Base-by-base conservation (phyloP, 2,888 invertebrate genomes). In the Mythimna impura region DNA sequence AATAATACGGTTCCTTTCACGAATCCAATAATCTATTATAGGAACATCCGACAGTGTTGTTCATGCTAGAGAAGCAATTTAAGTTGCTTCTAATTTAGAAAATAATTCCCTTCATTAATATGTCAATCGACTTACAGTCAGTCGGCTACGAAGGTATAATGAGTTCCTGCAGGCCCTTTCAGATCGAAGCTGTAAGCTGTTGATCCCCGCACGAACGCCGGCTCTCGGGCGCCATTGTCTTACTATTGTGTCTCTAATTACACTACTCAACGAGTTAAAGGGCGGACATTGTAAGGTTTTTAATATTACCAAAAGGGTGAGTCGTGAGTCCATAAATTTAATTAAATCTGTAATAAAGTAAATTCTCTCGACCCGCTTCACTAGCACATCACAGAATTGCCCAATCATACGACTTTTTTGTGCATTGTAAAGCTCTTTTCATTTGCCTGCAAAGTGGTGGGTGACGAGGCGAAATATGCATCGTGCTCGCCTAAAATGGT, bases 131-230 rank as follows among this genome's bases (percentile, higher is more conserved):
- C 55, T 69, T 75, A n/a, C 60, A 78, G 40, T 71, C 75, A 62
- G 57, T 43, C 36, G 70, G 72, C 66, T 72, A 75, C 72, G 70
- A 79, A 78, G 76, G 76, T 74, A 66, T 81, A 86, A 81, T 85
- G 72, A 81, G 78, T 81, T 85, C 77, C 63, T 78, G 74, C 67
- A 76, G 73, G 10, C 74, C 73, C 76, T 82, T 83, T 85, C 78
- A 83, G 60, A 81, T 77, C 64, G 70, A 73, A 69, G 70, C 70
- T 67, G n/a, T n/a, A n/a, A n/a, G n/a, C n/a, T n/a, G n/a, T n/a
- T n/a, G n/a, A n/a, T n/a, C n/a, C n/a, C n/a, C n/a, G n/a, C n/a
- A n/a, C n/a, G n/a, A n/a, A n/a, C n/a, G n/a, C n/a, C n/a, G n/a
- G n/a, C n/a, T n/a, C n/a, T n/a, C n/a, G n/a, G n/a, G n/a, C n/a